Conservation (phyloP, 2,113 vertebrate genomes). For the Campylorhamphus procurvoides region DNA sequence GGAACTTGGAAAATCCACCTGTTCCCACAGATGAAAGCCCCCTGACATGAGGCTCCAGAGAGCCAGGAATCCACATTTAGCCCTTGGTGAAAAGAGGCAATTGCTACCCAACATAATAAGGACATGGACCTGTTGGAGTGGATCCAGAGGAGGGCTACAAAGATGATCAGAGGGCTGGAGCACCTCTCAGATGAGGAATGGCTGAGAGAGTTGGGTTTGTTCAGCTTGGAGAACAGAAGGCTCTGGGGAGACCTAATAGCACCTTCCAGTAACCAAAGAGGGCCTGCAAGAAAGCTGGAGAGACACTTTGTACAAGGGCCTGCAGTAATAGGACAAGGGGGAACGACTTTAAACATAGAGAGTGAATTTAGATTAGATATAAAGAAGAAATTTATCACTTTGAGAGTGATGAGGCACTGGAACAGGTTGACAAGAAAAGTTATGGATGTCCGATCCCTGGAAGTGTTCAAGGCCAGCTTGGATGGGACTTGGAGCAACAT, state of each 20-base stretch:
- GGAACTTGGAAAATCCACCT: constrained; percentile 6
- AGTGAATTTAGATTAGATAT: background rate
- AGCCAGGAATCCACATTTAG: background rate
- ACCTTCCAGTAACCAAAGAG: background rate
- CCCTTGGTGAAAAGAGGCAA: background rate
- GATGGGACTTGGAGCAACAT: background rate
- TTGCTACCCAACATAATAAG: background rate
- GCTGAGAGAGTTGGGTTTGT: background rate
- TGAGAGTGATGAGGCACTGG: background rate
- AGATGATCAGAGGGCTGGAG: background rate
- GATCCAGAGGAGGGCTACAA: background rate
- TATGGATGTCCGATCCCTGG: background rate
- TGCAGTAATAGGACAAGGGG: background rate
- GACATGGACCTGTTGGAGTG: background rate
- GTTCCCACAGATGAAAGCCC: background rate
- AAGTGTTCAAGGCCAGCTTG: background rate
- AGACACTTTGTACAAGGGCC: background rate
- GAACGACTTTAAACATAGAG: background rate
- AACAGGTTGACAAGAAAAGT: background rate
- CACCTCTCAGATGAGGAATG: background rate
- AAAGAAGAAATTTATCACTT: background rate
- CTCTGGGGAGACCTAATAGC: background rate
- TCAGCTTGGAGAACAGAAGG: background rate
- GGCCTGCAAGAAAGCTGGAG: background rate
- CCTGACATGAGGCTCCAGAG: background rate